Evolutionary conservation across 2,113 vertebrate species (phyloP).

Genomic region (Hassar affinis): DNA sequence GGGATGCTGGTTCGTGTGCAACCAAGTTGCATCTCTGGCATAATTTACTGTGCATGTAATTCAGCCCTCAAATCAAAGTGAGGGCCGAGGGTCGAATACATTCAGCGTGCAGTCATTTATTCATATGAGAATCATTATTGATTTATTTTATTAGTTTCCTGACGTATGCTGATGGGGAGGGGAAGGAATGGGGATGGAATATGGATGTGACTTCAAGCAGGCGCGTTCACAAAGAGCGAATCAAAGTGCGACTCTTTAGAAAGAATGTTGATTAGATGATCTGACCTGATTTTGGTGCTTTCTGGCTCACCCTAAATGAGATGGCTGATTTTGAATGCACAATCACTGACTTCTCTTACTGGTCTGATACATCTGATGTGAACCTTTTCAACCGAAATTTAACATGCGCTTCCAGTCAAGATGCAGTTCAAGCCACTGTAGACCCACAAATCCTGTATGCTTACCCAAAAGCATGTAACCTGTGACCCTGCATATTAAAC

Average conservation of each 20-base stretch:
- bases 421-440: constrained; percentile 13
- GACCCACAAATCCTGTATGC: constrained; percentile 30
- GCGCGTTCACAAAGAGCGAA: constrained; percentile 41
- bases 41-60: constrained; percentile 50
- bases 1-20: constrained; percentile 38
- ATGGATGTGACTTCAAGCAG: constrained; percentile 44
- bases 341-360: constrained; percentile 41
- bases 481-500: neutral
- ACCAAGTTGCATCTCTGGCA: constrained; percentile 42
- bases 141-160: constrained; percentile 55
- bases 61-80: constrained; percentile 51
- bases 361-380: constrained; percentile 12
- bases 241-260: constrained; percentile 33
- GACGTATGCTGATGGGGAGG: constrained; percentile 36
- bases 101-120: constrained; percentile 52
- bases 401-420: constrained; percentile 15
- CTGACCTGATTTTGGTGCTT: constrained; percentile 44
- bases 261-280: constrained; percentile 48
- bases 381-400: constrained; percentile 20
- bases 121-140: constrained; percentile 53
- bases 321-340: constrained; percentile 41
- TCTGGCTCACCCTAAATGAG: constrained; percentile 36
- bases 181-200: constrained; percentile 22
- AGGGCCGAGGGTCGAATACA: constrained; percentile 47
- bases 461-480: constrained; percentile 4